Evolutionary conservation across 2,797 vertebrate genomes (phyloP).

Genomic region (Eidolon dupreanum): DNA sequence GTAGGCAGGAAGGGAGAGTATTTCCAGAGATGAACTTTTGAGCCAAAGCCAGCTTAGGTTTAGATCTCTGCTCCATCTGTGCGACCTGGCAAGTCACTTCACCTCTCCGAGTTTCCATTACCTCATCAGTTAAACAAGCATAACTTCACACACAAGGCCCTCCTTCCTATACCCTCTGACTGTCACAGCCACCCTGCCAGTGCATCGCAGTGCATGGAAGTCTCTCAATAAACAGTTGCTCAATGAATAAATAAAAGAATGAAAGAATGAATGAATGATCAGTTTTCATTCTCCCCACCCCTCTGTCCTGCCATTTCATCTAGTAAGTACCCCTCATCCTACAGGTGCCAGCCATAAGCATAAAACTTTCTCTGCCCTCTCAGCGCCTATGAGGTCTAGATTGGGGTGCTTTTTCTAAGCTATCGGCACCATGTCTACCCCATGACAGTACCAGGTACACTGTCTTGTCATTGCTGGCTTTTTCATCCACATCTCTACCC

Average conservation of each 20-base stretch:
- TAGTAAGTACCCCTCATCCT: not conserved
- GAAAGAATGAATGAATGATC: not conserved
- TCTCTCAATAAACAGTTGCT: not conserved
- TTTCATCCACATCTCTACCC: not conserved
- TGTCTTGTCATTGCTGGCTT: not conserved
- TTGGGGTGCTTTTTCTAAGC: not conserved
- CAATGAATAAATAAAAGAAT: not conserved
- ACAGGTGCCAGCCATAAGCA: not conserved
- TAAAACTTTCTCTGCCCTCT: not conserved
- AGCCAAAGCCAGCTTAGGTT: not conserved
- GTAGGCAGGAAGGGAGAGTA: not conserved
- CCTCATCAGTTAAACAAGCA: not conserved
- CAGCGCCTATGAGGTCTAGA: not conserved
- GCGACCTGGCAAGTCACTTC: not conserved
- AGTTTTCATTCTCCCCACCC: not conserved
- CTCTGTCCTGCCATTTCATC: not conserved
- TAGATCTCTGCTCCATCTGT: not conserved
- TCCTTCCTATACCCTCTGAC: not conserved
- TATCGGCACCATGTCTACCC: not conserved
- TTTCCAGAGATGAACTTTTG: not conserved
- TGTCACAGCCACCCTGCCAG: not conserved
- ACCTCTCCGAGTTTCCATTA: not conserved
- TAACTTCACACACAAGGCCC: not conserved
- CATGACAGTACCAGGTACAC: not conserved
- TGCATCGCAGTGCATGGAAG: not conserved